Evolutionary conservation across 2,888 invertebrate species (phyloP).

Genomic region (Diarsia mendica): DNA sequence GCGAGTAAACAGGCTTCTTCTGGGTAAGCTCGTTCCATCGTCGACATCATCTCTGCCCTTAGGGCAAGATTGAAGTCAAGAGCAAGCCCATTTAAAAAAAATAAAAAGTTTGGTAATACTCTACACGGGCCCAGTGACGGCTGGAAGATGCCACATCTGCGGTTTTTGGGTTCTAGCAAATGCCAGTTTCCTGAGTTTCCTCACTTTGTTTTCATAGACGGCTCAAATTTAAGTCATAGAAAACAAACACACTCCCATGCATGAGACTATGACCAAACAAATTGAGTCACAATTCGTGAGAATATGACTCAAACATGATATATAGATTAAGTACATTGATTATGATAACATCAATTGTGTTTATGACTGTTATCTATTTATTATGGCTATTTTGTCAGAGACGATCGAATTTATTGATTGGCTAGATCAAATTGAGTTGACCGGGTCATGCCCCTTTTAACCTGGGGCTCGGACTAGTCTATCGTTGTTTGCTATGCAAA

Average conservation of each 20-base stretch:
- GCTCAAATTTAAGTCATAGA: neutral
- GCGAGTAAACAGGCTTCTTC: too few relatives aligned
- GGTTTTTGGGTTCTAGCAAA: neutral
- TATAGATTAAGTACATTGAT: constrained; percentile 37
- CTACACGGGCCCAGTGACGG: neutral
- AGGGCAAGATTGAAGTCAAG: too few relatives aligned
- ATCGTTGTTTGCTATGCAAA: constrained; percentile 16
- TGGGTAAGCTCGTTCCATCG: too few relatives aligned
- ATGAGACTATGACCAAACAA: constrained; percentile 25
- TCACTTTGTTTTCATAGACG: neutral
- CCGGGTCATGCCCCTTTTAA: constrained; percentile 41
- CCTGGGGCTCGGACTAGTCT: constrained; percentile 25
- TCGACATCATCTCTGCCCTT: too few relatives aligned
- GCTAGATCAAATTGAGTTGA: constrained; percentile 56
- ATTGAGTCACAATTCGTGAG: constrained; percentile 30
- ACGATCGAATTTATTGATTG: constrained; percentile 47
- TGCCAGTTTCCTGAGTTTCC: neutral
- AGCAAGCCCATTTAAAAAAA: too few relatives aligned
- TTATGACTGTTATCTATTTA: constrained; percentile 44
- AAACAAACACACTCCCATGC: neutral
- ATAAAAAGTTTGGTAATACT: too few relatives aligned
- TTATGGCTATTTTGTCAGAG: constrained; percentile 40
- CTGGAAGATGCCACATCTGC: neutral
- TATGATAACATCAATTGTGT: constrained; percentile 44
- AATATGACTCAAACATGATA: constrained; percentile 32